Percentiles rank a stretch among this genome's conserved stretches.
These are phyloP conservation scores for Hyperoplus lanceolatus DNA, from an alignment of 2,797 vertebrate genomes.

Conservation along the genomic window DNA sequence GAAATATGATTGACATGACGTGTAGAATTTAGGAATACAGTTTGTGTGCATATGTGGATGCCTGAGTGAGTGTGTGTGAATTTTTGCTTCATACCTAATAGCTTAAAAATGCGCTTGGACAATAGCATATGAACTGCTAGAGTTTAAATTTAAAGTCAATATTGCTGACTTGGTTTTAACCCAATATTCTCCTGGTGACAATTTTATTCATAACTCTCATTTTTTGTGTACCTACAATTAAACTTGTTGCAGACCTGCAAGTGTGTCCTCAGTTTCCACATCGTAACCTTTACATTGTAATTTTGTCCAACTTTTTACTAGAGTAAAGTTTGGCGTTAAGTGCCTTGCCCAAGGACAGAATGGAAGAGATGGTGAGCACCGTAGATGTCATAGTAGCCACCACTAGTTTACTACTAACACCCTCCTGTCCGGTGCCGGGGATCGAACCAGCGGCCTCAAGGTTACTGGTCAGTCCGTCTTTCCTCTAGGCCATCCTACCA, in stretches of 20 bases:
- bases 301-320: not conserved
- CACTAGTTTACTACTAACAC: too few relatives aligned
- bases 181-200: not conserved
- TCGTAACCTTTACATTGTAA: not conserved
- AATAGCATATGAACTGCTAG: not conserved
- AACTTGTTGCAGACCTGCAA: not conserved
- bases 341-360: too few relatives aligned
- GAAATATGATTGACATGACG: constrained; percentile 7
- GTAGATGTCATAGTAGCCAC: too few relatives aligned
- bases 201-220: too few relatives aligned
- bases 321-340: not conserved
- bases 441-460: too few relatives aligned
- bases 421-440: too few relatives aligned
- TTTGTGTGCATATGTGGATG: not conserved
- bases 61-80: not conserved
- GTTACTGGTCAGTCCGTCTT: too few relatives aligned
- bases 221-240: not conserved
- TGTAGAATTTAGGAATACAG: not conserved
- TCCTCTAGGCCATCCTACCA: too few relatives aligned
- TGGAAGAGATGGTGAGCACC: too few relatives aligned
- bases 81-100: too few relatives aligned
- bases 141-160: not conserved
- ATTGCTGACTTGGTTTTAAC: not conserved
- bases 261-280: not conserved
- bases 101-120: not conserved